Base-by-base conservation (phyloP, 2,888 invertebrate genomes). In the Nemotelus pantherinus region DNA sequence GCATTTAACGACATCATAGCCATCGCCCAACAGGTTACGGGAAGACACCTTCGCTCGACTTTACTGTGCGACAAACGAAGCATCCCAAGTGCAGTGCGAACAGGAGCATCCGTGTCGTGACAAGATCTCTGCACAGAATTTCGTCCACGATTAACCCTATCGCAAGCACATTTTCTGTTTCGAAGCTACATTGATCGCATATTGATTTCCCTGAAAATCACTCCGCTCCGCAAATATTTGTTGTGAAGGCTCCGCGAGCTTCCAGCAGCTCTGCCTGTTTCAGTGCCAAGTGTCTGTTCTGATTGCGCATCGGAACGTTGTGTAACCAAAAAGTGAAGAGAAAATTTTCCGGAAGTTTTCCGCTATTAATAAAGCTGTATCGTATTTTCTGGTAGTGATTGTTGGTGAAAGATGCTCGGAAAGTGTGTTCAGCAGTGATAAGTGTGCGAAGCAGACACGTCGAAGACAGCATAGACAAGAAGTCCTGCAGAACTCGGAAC, bases 281-380 rank as follows among this genome's bases (percentile, higher is more conserved):
- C 57, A 57, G 3, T 57, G 57, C 25, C 57, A 57, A 57, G 25
- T 25, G 57, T 57, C 50, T 68, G 48, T 68, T 25, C 6, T 7
- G 44, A 25, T 10, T 39, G 65, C 65, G 65, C 65, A 67, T 9
- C 65, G 47, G 10, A n/a, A 25, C 45, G 47, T 65, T 65, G 65
- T 65, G 65, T 65, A 65, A 65, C 65, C 44, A 47, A 65, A 63
- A 63, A 63, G 63, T 9, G 3, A 63, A 43, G 58, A 58, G 41
- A 63, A 65, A 45, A 65, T 65, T 65, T 65, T 65, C 65, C 68
- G 68, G 68, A 68, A 7, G 48, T 50, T 50, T 39, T 68, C 68
- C 68, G 48, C 50, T 63, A 43, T 63, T 43, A 43, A 39, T 25
- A 43, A 10, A 43, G 43, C 63, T 43, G 63, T 63, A 43, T 9